Conservation (phyloP, 2,888 invertebrate genomes). For the Nysson spinosus region DNA sequence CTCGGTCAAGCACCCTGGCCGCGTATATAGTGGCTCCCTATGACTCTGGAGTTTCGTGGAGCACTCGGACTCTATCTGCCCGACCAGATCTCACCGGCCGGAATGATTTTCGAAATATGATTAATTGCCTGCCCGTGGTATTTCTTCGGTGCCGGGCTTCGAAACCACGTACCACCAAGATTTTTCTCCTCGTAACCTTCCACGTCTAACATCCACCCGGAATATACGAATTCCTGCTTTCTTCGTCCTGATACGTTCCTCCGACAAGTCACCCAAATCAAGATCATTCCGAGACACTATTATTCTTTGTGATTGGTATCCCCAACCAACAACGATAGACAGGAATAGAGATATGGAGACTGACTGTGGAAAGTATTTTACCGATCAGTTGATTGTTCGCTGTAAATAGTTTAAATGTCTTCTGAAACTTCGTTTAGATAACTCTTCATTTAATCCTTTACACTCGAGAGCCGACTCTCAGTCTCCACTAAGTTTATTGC, state of each 20-base stretch:
- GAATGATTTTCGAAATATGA: slow-evolving; percentile 78
- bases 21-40: slow-evolving; percentile 65
- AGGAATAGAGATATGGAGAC: no score
- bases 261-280: not conserved
- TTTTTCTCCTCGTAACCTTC: slow-evolving; percentile 51
- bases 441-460: no score
- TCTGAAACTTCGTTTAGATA: no score
- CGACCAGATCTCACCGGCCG: slow-evolving; percentile 73
- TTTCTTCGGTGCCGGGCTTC: slow-evolving; percentile 60
- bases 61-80: slow-evolving; percentile 68
- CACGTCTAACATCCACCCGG: slow-evolving; percentile 7
- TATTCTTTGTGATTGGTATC: not conserved
- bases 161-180: slow-evolving; percentile 30
- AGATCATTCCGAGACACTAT: not conserved
- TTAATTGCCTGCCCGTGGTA: slow-evolving; percentile 74
- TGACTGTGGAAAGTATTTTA: no score
- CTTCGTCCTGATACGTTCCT: not conserved
- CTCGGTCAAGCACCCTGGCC: slow-evolving; percentile 64
- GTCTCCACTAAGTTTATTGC: no score
- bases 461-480: no score
- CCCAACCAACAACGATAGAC: no score
- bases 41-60: slow-evolving; percentile 71
- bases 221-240: slow-evolving; percentile 39
- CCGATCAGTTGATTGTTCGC: no score
- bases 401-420: no score